These are phyloP conservation scores for Diplosoma virens DNA, from an alignment of 23 tunicate species.

Conservation along the genomic window DNA sequence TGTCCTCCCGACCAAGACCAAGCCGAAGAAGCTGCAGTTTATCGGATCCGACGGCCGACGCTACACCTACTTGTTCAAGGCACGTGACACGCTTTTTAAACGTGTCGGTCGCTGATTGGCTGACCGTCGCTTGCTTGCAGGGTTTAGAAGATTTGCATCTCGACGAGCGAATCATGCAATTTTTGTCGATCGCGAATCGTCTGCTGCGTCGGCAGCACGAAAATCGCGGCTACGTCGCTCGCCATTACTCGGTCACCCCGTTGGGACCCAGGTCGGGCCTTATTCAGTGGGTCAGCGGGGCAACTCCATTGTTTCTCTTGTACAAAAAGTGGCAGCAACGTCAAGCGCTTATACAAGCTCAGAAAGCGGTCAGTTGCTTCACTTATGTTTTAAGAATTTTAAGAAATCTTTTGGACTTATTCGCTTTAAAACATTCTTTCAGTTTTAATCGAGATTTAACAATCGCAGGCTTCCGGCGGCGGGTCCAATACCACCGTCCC, in stretches of 20 bases:
- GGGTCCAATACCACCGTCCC: neutral
- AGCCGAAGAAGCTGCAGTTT: constrained; percentile 96
- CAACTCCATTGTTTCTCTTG: constrained; percentile 86
- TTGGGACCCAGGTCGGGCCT: constrained; percentile 97
- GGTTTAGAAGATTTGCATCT: constrained; percentile 98
- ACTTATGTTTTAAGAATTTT: too few relatives aligned
- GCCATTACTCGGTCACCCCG: constrained; percentile 98
- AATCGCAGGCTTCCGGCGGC: neutral
- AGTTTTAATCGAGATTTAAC: too few relatives aligned
- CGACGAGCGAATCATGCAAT: constrained; percentile 99
- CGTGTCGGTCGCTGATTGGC: too few relatives aligned
- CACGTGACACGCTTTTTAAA: too few relatives aligned
- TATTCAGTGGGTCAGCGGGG: constrained; percentile 98
- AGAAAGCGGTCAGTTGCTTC: constrained; percentile 47
- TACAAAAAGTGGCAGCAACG: constrained; percentile 99
- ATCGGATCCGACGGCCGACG: constrained; percentile 92
- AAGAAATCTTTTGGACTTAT: too few relatives aligned
- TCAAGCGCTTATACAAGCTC: constrained; percentile 53
- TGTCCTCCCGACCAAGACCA: constrained; percentile 95
- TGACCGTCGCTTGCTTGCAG: constrained; percentile 20
- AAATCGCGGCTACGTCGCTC: constrained; percentile 72
- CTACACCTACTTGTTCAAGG: constrained; percentile 96
- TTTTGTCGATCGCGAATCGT: constrained; percentile 83
- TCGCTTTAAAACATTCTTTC: too few relatives aligned
- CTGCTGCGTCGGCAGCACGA: constrained; percentile 79